Evolutionary conservation across 2,797 vertebrate species (phyloP).

Genomic region (Loriculus beryllinus): DNA sequence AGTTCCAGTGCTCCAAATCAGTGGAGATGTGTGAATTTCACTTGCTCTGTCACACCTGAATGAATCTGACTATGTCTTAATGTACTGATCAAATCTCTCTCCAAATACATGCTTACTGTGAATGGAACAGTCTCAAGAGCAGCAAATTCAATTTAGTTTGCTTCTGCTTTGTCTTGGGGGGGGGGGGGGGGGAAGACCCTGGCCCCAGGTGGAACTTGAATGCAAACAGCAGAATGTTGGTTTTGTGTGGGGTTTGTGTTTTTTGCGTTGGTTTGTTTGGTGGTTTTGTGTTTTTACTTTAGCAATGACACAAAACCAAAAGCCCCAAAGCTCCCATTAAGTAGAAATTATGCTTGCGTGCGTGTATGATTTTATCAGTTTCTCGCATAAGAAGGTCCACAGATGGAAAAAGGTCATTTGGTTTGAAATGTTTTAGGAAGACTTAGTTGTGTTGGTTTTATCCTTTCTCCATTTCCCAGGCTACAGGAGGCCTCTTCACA

Average conservation of each 20-base stretch:
- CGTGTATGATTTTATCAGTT: neutral
- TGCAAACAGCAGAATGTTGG: neutral
- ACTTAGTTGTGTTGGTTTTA: neutral
- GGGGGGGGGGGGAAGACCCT: neutral
- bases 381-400: neutral
- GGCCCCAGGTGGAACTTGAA: neutral
- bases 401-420: neutral
- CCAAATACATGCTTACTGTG: neutral
- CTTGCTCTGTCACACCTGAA: neutral
- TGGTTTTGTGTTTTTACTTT: neutral
- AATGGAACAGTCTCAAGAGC: neutral
- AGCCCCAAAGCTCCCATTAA: neutral
- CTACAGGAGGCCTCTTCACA: neutral
- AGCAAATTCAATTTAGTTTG: neutral
- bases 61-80: neutral
- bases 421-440: neutral
- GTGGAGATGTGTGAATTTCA: neutral
- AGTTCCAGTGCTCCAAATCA: neutral
- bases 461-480: neutral
- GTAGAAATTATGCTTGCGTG: neutral
- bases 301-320: neutral
- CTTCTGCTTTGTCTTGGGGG: neutral
- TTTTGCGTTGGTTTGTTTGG: neutral
- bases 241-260: accelerated
- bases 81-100: neutral